Conservation (phyloP, 2,888 invertebrate genomes). For the Cinara cedri region DNA sequence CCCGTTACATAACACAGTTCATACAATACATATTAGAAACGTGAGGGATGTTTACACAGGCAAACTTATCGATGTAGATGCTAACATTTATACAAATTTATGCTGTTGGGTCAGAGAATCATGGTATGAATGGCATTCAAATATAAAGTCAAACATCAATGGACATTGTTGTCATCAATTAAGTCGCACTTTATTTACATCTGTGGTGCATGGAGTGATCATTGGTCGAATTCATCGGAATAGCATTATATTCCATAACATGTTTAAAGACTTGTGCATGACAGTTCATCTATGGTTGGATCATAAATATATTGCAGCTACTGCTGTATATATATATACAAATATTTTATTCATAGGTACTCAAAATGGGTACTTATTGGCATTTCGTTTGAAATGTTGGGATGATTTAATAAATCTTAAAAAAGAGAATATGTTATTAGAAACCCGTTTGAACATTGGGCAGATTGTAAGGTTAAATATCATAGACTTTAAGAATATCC, state of each 20-base stretch:
- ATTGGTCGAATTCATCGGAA: neutral
- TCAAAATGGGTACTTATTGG: constrained; percentile 31
- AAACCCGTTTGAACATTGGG: constrained; percentile 7
- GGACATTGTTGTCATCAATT: neutral
- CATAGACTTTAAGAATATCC: constrained; percentile 12
- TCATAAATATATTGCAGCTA: constrained; percentile 5
- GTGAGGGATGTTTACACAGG: neutral
- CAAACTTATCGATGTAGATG: constrained; percentile 15
- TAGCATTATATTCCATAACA: constrained; percentile 10
- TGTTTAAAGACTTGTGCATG: neutral
- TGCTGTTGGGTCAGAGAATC: constrained; percentile 39
- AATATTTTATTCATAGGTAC: constrained; percentile 43
- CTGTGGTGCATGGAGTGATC: constrained; percentile 19
- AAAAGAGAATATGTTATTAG: constrained; percentile 6
- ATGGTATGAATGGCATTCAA: constrained; percentile 18
- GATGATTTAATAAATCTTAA: constrained; percentile 25
- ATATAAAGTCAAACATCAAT: neutral
- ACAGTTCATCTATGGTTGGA: constrained; percentile 1
- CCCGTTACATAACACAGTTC: neutral
- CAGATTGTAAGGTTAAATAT: constrained; percentile 11
- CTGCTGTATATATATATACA: constrained; percentile 19
- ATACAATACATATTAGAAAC: neutral
- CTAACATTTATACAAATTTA: neutral
- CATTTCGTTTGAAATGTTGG: constrained; percentile 23
- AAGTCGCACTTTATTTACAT: neutral